Percentiles rank a stretch among this genome's conserved stretches.
Evolutionary conservation across 1,140 invertebrate species (phyloP).

Genomic region (Samia ricini): DNA sequence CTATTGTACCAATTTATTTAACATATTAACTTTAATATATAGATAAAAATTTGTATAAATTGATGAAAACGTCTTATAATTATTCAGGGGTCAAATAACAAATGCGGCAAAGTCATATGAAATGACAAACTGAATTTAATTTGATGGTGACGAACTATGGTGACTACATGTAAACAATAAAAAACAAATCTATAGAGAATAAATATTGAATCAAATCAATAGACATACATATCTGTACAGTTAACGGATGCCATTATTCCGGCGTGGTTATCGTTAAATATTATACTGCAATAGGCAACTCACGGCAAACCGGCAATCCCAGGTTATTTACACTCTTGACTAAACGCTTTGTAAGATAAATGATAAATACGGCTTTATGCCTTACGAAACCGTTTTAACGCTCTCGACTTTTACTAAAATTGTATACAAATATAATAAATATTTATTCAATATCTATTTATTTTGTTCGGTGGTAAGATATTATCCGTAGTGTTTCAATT

Average conservation of each 20-base stretch:
- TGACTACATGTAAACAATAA: too few relatives aligned
- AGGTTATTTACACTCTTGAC: slow-evolving; percentile 11
- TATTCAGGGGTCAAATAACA: too few relatives aligned
- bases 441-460: slow-evolving; percentile 6
- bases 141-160: too few relatives aligned
- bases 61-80: too few relatives aligned
- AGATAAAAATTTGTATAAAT: too few relatives aligned
- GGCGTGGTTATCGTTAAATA: slow-evolving; percentile 1
- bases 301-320: not conserved
- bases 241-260: slow-evolving; percentile 10
- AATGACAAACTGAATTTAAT: too few relatives aligned
- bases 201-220: too few relatives aligned
- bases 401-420: slow-evolving; percentile 24
- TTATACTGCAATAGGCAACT: not conserved
- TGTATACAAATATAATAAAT: slow-evolving; percentile 12
- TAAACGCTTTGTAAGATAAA: slow-evolving; percentile 25
- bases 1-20: slow-evolving; percentile 17
- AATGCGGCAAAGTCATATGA: too few relatives aligned
- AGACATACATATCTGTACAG: too few relatives aligned
- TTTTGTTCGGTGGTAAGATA: not conserved
- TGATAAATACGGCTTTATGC: slow-evolving; percentile 28
- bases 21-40: not conserved
- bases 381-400: slow-evolving; percentile 21
- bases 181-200: too few relatives aligned
- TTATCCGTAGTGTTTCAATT: not conserved